Conservation (phyloP, 2,888 invertebrate genomes). For the Theretra japonica region DNA sequence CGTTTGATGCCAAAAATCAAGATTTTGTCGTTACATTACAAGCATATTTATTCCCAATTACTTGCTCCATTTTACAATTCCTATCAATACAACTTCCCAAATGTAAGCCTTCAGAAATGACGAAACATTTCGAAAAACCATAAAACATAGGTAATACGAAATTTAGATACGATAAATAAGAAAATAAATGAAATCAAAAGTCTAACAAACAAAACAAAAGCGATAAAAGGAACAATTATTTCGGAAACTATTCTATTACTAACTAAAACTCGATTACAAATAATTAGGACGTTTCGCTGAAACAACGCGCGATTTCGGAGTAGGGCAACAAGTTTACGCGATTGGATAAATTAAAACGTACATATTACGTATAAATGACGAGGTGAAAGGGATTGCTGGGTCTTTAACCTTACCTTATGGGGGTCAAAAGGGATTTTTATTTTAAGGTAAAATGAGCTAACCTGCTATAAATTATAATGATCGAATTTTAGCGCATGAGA, state of each 20-base stretch:
- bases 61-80: too few species aligned
- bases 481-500: neutral
- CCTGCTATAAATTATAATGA: neutral
- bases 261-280: neutral
- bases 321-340: constrained; percentile 30
- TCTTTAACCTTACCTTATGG: constrained; percentile 29
- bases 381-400: constrained; percentile 29
- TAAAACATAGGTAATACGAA: too few species aligned
- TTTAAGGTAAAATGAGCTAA: neutral
- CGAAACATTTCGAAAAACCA: too few species aligned
- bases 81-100: too few species aligned
- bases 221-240: too few species aligned
- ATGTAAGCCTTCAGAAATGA: too few species aligned
- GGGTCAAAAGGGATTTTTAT: neutral
- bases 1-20: too few species aligned
- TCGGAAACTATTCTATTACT: neutral
- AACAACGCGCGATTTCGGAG: constrained; percentile 13
- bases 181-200: too few species aligned
- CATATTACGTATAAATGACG: constrained; percentile 32
- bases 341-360: constrained; percentile 37
- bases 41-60: too few species aligned
- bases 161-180: too few species aligned
- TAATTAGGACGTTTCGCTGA: neutral
- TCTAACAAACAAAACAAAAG: too few species aligned
- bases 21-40: too few species aligned